These are phyloP conservation scores for Porites cylindrica DNA, from an alignment of 92 coral and sea anemone species.

Conservation along the genomic window DNA sequence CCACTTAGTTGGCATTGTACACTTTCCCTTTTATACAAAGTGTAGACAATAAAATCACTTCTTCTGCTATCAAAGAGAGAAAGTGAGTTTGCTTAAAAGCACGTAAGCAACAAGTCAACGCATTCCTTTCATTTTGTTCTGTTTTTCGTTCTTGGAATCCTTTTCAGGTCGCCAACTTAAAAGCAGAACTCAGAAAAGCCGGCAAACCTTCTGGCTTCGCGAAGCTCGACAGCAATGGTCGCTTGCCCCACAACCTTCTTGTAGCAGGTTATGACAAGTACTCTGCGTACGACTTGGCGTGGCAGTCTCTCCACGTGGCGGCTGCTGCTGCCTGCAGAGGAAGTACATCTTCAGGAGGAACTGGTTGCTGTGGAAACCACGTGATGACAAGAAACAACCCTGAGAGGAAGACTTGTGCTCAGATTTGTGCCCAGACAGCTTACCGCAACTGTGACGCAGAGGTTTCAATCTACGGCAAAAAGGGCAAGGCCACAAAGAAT, in stretches of 20 bases:
- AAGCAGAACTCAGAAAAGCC: slow-evolving; percentile 1
- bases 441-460: slow-evolving; percentile 34
- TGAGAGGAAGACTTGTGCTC: slow-evolving; percentile 4
- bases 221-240: slow-evolving; percentile 28
- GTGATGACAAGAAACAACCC: slow-evolving; percentile 13
- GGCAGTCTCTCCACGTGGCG: slow-evolving; percentile 71
- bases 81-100: too few species aligned
- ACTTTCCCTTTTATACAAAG: too few species aligned
- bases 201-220: slow-evolving; percentile 33
- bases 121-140: too few species aligned
- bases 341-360: slow-evolving; percentile 54
- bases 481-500: slow-evolving; percentile 35
- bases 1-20: too few species aligned
- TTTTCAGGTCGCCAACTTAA: not conserved
- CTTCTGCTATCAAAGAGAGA: too few species aligned
- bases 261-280: slow-evolving; percentile 38
- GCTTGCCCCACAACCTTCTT: slow-evolving; percentile 40
- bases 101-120: too few species aligned
- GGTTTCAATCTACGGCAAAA: slow-evolving; percentile 30
- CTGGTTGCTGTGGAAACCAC: not conserved
- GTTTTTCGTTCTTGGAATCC: too few species aligned
- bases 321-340: slow-evolving; percentile 71
- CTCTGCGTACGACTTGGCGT: slow-evolving; percentile 48
- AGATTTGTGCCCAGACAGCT: not conserved
- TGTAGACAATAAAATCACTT: too few species aligned